Percentiles rank a stretch among this genome's conserved stretches.
These are phyloP conservation scores for Bombus pascuorum DNA, from an alignment of 1,140 invertebrate genomes.

Conservation along the genomic window DNA sequence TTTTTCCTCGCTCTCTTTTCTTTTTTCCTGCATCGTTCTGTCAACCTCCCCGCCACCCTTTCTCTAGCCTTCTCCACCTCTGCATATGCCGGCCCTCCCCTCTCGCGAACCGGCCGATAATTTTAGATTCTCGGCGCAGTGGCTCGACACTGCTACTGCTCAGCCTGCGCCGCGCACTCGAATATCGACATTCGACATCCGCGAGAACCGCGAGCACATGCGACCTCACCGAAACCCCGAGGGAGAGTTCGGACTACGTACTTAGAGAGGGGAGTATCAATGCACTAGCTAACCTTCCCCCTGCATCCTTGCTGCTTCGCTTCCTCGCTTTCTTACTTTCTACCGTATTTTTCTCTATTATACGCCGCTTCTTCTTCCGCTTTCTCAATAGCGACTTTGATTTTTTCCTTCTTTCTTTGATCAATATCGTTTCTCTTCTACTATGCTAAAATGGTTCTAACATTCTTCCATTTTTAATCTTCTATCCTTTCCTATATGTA, in stretches of 20 bases:
- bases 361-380: too few relatives aligned
- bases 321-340: background rate
- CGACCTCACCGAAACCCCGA: conserved; percentile 44
- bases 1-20: conserved; percentile 24
- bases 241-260: conserved; percentile 5
- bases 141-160: conserved; percentile 75
- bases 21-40: background rate
- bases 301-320: conserved; percentile 15
- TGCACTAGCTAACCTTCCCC: conserved; percentile 30
- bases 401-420: background rate
- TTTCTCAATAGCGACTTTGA: background rate
- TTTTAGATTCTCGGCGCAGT: conserved; percentile 79
- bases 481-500: background rate
- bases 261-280: conserved; percentile 22
- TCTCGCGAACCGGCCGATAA: conserved; percentile 72
- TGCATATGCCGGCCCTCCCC: conserved; percentile 64
- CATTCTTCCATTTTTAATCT: background rate
- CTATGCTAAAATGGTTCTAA: background rate
- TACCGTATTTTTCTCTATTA: background rate
- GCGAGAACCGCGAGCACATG: conserved; percentile 55
- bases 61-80: background rate
- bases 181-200: conserved; percentile 77
- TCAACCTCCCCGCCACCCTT: conserved; percentile 35
- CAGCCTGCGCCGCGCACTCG: conserved; percentile 77
- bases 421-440: background rate